phyloP scores from a whole-genome alignment of 1,140 invertebrate genomes.

The Atta cephalotes region DNA sequence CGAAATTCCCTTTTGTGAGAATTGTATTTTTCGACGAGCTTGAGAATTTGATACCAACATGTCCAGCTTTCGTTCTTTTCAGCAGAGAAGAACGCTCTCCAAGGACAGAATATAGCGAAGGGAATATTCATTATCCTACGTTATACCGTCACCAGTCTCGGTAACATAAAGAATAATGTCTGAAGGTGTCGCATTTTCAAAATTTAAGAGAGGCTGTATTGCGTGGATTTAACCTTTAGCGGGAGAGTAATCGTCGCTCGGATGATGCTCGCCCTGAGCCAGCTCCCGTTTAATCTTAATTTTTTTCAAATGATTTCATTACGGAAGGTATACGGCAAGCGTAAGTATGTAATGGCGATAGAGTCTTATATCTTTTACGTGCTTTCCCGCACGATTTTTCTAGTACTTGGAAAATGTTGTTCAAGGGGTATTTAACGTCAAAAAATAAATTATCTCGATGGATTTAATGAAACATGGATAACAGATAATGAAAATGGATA shows the following conservation, averaged over 20 bases:
- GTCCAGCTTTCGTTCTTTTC: conserved; percentile 43
- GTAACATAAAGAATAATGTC: conserved; percentile 12
- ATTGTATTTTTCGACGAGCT: conserved; percentile 35
- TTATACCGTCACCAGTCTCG: background rate
- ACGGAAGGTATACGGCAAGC: background rate
- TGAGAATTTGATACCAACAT: conserved; percentile 37
- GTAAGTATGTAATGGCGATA: background rate
- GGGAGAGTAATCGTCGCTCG: conserved; percentile 35
- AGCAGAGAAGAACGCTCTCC: conserved; percentile 28
- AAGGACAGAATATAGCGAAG: conserved; percentile 1
- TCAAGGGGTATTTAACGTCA: conserved; percentile 31
- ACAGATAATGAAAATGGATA: conserved; percentile 5
- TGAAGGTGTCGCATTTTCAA: conserved; percentile 41
- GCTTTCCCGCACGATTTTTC: conserved; percentile 3
- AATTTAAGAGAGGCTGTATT: conserved; percentile 22
- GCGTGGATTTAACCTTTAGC: conserved; percentile 37
- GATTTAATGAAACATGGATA: conserved; percentile 23
- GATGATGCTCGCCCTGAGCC: conserved; percentile 1
- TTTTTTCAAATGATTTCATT: conserved; percentile 57
- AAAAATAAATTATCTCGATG: conserved; percentile 8
- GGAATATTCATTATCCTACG: conserved; percentile 54
- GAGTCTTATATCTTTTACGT: background rate
- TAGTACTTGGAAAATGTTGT: background rate
- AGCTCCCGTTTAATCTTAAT: conserved; percentile 47
- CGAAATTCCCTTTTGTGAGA: conserved; percentile 44